A percentile compares a stretch with the other conserved stretches of the same genome.
Evolutionary conservation across 2,888 invertebrate species (phyloP).

Genomic region (Xestoiulus laeticollis): DNA sequence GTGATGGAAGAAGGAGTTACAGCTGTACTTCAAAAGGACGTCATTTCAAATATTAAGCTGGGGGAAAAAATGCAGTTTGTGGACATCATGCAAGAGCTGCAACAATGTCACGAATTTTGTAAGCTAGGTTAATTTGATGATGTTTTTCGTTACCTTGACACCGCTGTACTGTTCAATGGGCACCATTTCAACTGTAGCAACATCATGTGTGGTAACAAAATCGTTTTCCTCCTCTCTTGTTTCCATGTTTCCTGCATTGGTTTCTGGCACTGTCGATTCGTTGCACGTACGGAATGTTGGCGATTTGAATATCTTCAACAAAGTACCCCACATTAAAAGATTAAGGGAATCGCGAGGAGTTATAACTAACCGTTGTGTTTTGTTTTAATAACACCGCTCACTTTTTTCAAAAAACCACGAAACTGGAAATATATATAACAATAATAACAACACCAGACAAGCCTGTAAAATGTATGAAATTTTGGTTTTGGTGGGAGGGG

Average conservation of each 20-base stretch:
- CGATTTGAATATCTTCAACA: slow-evolving; percentile 46
- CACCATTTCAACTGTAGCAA: background rate
- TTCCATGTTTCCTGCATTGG: slow-evolving; percentile 39
- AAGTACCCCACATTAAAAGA: slow-evolving; percentile 47
- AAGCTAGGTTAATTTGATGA: background rate
- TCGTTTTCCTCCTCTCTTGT: background rate
- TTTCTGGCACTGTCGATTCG: background rate
- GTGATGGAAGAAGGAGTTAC: too few species aligned
- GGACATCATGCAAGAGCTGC: too few species aligned
- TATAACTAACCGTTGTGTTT: too few species aligned
- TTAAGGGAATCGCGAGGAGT: background rate
- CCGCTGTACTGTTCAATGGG: slow-evolving; percentile 34
- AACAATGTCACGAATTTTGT: background rate
- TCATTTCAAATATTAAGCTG: too few species aligned
- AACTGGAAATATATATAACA: too few species aligned
- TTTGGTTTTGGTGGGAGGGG: too few species aligned
- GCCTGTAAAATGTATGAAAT: too few species aligned
- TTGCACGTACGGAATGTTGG: slow-evolving; percentile 49
- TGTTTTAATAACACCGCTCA: too few species aligned
- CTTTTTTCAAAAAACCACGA: too few species aligned
- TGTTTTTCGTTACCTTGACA: background rate
- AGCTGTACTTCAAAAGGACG: too few species aligned
- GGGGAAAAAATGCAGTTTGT: too few species aligned
- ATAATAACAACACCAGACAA: too few species aligned
- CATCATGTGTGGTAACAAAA: background rate